Percentiles rank a stretch among this genome's conserved stretches.
These are phyloP conservation scores for Apocrypta bakeri DNA, from an alignment of 1,140 invertebrate genomes.

Conservation along the genomic window DNA sequence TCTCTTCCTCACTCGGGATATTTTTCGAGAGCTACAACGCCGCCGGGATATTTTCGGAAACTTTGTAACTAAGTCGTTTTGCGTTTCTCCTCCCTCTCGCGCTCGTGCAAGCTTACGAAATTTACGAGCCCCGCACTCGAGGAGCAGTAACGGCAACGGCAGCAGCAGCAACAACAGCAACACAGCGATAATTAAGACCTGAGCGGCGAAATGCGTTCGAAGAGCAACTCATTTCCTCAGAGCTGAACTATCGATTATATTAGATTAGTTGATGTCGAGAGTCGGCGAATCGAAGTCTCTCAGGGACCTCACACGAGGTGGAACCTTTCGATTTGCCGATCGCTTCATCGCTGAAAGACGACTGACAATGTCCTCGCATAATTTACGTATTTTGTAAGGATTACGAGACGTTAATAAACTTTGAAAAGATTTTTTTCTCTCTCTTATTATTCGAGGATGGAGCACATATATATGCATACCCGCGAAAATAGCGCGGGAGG, in stretches of 20 bases:
- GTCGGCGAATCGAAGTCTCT: not conserved
- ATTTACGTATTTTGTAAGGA: constrained; percentile 47
- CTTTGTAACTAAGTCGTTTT: constrained; percentile 51
- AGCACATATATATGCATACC: not conserved
- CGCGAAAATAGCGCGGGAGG: not conserved
- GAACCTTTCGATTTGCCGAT: constrained; percentile 37
- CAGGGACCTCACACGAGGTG: constrained; percentile 46
- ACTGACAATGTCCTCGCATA: constrained; percentile 48
- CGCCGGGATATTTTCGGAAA: constrained; percentile 57
- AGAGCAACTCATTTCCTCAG: constrained; percentile 19
- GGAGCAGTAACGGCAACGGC: not conserved
- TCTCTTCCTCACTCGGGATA: not conserved
- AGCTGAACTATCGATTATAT: constrained; percentile 43
- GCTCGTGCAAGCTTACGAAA: constrained; percentile 46
- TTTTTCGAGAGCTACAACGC: constrained; percentile 1
- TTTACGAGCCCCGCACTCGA: constrained; percentile 35
- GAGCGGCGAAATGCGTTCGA: constrained; percentile 30
- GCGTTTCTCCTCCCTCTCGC: constrained; percentile 22
- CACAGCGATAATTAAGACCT: constrained; percentile 49
- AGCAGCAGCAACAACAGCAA: not conserved
- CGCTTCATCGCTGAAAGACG: constrained; percentile 20
- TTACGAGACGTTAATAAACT: constrained; percentile 49
- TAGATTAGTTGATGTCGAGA: constrained; percentile 40
- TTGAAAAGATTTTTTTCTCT: not conserved
- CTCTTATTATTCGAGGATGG: not conserved